Evolutionary conservation across 2,888 invertebrate genomes (phyloP).

Genomic region (Eristalis intricaria): DNA sequence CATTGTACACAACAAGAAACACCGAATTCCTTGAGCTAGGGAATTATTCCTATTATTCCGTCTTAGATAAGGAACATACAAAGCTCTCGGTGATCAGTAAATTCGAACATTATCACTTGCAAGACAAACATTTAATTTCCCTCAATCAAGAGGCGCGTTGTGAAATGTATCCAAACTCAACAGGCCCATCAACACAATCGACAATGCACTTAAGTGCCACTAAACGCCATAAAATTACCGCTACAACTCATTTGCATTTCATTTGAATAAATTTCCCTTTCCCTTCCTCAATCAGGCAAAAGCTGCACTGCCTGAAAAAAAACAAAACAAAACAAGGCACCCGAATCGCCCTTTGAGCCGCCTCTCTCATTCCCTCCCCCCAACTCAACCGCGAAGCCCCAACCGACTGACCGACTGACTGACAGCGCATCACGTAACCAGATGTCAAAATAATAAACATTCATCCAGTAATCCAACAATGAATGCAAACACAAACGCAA

Average conservation of each 20-base stretch:
- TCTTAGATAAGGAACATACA: no score
- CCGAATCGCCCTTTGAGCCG: neutral
- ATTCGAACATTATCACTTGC: neutral
- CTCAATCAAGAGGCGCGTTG: neutral
- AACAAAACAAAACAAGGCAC: neutral
- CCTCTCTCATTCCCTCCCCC: neutral
- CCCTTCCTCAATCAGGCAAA: neutral
- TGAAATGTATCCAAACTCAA: neutral
- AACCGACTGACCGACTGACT: neutral
- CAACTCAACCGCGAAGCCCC: neutral
- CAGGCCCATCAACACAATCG: neutral
- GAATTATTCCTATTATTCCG: no score
- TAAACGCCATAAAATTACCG: slow-evolving; percentile 16
- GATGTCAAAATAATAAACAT: slow-evolving; percentile 53
- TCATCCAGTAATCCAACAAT: slow-evolving; percentile 15
- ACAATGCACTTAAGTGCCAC: slow-evolving; percentile 13
- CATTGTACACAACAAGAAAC: no score
- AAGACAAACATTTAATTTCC: neutral
- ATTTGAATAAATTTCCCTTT: neutral
- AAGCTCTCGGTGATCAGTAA: no score
- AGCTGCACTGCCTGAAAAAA: neutral
- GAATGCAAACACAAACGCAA: slow-evolving; percentile 41
- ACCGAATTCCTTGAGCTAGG: no score
- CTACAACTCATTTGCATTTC: neutral
- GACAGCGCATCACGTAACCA: slow-evolving; percentile 32